Base-by-base conservation (phyloP, 2,888 invertebrate genomes). In the Apantesis nais region DNA sequence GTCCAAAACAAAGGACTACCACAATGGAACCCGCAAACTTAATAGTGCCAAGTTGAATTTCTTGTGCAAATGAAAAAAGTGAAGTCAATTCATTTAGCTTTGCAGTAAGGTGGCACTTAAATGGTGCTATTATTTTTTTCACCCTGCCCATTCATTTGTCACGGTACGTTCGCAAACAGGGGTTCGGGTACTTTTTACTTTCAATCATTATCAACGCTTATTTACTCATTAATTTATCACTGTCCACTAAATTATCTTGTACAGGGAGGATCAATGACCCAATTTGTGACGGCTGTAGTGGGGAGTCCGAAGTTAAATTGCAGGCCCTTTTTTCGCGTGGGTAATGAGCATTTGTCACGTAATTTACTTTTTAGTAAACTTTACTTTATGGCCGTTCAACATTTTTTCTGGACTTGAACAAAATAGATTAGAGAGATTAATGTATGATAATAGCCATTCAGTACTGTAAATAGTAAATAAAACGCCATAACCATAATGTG, bases 161-260 rank as follows among this genome's bases (percentile, higher is more conserved):
- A 91, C 78, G 73, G 75, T 79, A 83, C 75, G 62, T 69, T 65
- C 77, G 80, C 72, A 74, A 83, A 78, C 76, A 80, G 81, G 78
- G 81, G 75, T 79, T 81, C 81, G 71, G 76, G 75, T 79, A 87
- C 83, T 91, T 93, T 90, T 90, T 89, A 87, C 82, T 81, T 76
- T 76, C 74, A 91, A 92, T 93, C 89, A 87, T 93, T 93, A 93
- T 93, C 92, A 88, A 78, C 86, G 89, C 85, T 92, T 93, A 92
- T 92, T 92, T 91, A 88, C 86, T 91, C 91, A 90, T 90, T 93
- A 92, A 94, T 94, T 93, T 91, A 87, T 93, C 93, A 90, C 87
- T 91, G 92, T 92, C 91, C 83, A 72, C 84, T 84, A 88, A 91
- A 92, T 93, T 91, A 90, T 90, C 89, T 86, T 87, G 86, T 85